Evolutionary conservation across 2,797 vertebrate genomes (phyloP), one percentile per base, ranked within the genome.

Genomic region (Gallinago nigripennis): DNA sequence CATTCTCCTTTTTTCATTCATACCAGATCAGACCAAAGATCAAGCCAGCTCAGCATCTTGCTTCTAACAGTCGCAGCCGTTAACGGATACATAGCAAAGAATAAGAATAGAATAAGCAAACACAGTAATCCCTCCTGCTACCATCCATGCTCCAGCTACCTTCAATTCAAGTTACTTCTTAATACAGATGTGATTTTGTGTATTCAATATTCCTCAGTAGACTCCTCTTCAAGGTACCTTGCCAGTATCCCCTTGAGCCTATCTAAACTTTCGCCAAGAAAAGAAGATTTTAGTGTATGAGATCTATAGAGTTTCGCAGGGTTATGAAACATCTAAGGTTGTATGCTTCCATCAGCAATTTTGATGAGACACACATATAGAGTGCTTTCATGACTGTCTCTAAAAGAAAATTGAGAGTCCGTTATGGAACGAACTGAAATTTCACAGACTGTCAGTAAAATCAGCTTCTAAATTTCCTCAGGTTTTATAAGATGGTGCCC

Each of bases 61-160:
- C 51, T 86, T 84, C 37, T 68, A 95, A 48, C 58, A 86, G 25
- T 20, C 20, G 60, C 43, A 91, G 46, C n/a, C 33, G 63, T 7
- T 39, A 82, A 57, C 60, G 61, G 63, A 69, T 23, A 79, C 3
- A 31, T 0, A 53, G 33, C 31, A 61, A 90, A 83, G 41, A 71
- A 6, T 14, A 72, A 41, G 58, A 87, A 82, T 9, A 60, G n/a
- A 37, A 53, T 6, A 72, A 63, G 21, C 8, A 66, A 11, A 51
- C 10, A 16, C 41, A 87, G n/a, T 30, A 70, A 1, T 12, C 27
- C 4, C 54, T 81, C 41, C 57, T 64, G 39, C 50, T 65, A 23
- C 56, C n/a, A 84, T 46, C 24, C 63, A 54, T 0, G 0, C 23
- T 77, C 37, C 15, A 16, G 28, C 6, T 21, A 37, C 45, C 65